Percentiles rank a stretch among this genome's conserved stretches.
Conservation (phyloP, 2,888 invertebrate species). For the Aromia moschata region DNA sequence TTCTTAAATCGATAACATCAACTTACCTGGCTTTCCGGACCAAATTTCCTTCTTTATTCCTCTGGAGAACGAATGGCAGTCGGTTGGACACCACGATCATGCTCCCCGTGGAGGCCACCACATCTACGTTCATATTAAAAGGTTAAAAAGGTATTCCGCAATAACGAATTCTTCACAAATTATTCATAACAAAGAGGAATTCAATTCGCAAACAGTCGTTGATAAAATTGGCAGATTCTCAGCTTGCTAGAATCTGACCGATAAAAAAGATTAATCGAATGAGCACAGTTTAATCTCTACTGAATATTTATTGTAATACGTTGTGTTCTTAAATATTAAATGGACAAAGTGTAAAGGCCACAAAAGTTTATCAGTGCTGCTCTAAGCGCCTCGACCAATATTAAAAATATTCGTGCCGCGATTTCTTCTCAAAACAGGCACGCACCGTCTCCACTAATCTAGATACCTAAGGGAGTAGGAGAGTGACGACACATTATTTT, state of each 20-base stretch:
- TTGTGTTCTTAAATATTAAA: slow-evolving; percentile 51
- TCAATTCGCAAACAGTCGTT: not conserved
- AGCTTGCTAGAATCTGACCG: not conserved
- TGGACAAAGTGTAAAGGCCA: slow-evolving; percentile 54
- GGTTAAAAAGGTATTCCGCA: not conserved
- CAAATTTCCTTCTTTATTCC: slow-evolving; percentile 77
- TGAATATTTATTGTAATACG: slow-evolving; percentile 37
- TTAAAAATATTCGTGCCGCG: slow-evolving; percentile 2
- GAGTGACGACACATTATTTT: too few species aligned
- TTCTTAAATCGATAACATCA: too few species aligned
- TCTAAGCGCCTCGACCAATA: slow-evolving; percentile 24
- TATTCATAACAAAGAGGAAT: slow-evolving; percentile 5
- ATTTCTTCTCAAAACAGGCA: not conserved
- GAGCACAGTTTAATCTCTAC: slow-evolving; percentile 31
- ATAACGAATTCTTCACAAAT: slow-evolving; percentile 12
- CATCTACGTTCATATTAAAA: slow-evolving; percentile 58
- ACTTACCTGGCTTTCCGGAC: slow-evolving; percentile 86
- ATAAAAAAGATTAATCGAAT: slow-evolving; percentile 17
- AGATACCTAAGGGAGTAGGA: too few species aligned
- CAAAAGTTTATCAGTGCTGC: slow-evolving; percentile 48
- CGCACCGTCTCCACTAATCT: not conserved
- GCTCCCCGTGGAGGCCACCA: slow-evolving; percentile 68
- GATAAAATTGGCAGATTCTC: not conserved
- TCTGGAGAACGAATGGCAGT: slow-evolving; percentile 84
- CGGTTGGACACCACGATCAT: slow-evolving; percentile 93